Conservation (phyloP, 2,888 invertebrate species). For the Onthophagus sagittarius region DNA sequence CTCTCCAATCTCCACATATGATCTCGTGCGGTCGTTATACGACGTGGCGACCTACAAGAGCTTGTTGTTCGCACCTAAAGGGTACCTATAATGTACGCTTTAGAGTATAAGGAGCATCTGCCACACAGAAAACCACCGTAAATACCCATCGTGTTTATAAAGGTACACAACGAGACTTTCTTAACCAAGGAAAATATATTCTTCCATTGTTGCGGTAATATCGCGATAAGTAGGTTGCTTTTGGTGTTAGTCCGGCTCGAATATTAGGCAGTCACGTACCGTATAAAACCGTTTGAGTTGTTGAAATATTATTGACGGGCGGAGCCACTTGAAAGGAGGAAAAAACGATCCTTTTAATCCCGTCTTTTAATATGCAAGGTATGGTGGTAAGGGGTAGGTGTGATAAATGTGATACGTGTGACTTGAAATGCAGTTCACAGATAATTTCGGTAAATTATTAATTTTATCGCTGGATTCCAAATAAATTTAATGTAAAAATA, state of each 20-base stretch:
- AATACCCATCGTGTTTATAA: not conserved
- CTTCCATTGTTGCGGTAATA: not conserved
- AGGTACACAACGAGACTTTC: not conserved
- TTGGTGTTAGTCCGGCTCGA: not conserved
- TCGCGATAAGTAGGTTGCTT: not conserved
- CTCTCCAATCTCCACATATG: not conserved
- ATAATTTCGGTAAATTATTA: not conserved
- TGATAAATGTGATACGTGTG: not conserved
- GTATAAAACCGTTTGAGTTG: not conserved
- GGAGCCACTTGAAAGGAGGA: not conserved
- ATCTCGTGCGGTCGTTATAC: not conserved
- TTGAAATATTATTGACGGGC: not conserved
- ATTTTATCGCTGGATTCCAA: too few relatives aligned
- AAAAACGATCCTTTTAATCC: not conserved
- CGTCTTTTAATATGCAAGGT: too few relatives aligned
- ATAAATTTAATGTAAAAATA: too few relatives aligned
- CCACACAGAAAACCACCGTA: not conserved
- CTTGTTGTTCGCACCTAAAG: not conserved
- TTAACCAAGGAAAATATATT: slow-evolving; percentile 2
- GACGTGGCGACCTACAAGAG: not conserved
- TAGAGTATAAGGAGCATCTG: not conserved
- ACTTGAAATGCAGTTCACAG: not conserved
- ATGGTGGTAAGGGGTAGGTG: not conserved
- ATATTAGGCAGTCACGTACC: not conserved
- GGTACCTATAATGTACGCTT: not conserved